Evolutionary conservation across 2,888 invertebrate species (phyloP).

Genomic region (Mylabris sibirica): DNA sequence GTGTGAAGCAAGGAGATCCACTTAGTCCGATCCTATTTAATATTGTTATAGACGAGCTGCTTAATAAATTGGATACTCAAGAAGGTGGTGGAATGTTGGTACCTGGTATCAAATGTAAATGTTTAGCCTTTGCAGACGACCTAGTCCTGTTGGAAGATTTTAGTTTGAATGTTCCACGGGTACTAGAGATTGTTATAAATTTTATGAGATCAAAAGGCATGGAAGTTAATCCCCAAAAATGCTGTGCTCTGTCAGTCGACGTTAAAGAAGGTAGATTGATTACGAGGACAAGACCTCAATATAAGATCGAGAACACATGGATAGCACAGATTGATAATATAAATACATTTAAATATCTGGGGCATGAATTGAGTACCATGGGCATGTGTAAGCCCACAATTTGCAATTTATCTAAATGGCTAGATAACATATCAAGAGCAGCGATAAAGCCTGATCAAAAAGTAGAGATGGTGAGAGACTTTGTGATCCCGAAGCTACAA

Average conservation of each 20-base stretch:
- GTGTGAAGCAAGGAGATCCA: too few relatives aligned
- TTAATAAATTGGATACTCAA: background rate
- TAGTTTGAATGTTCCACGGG: background rate
- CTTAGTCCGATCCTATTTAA: too few relatives aligned
- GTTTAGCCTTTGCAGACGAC: background rate
- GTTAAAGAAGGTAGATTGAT: background rate
- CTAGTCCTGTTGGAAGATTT: background rate
- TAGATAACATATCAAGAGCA: background rate
- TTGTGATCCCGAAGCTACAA: background rate
- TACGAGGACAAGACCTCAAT: background rate
- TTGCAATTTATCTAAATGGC: background rate
- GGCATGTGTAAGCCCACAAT: background rate
- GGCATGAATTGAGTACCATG: background rate
- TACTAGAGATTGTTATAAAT: background rate
- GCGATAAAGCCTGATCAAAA: conserved; percentile 15
- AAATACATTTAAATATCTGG: background rate
- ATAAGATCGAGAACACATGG: background rate
- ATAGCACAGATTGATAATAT: background rate
- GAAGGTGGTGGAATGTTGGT: background rate
- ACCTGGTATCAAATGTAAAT: background rate
- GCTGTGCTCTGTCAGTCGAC: too few relatives aligned
- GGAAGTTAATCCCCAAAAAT: too few relatives aligned
- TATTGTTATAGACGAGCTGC: too few relatives aligned
- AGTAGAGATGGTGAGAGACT: background rate
- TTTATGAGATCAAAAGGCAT: background rate